Conservation (phyloP, 2,888 invertebrate species). For the Rhaphigaster nebulosa region DNA sequence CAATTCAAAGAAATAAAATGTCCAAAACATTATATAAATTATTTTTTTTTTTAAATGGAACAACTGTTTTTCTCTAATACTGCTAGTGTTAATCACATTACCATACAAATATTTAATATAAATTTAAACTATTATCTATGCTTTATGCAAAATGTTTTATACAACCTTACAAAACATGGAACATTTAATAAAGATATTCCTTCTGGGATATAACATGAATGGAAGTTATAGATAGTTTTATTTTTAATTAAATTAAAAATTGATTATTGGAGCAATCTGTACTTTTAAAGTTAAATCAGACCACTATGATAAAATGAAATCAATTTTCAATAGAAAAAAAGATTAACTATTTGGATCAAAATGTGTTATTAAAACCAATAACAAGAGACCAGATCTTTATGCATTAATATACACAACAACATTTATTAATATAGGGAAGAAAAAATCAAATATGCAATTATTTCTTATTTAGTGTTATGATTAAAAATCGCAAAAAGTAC, state of each 20-base stretch:
- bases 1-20: not conserved
- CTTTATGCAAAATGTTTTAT: constrained; percentile 34
- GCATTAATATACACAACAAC: not conserved
- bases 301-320: not conserved
- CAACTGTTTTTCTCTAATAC: constrained; percentile 19
- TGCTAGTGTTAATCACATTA: constrained; percentile 25
- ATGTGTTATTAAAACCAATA: not conserved
- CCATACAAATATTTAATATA: constrained; percentile 29
- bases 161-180: constrained; percentile 45
- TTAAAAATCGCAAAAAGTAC: too few species aligned
- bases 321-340: not conserved
- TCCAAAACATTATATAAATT: not conserved
- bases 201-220: not conserved
- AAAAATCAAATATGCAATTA: not conserved
- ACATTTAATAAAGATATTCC: constrained; percentile 39
- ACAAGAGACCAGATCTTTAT: not conserved
- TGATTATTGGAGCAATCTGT: not conserved
- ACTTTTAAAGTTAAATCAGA: not conserved
- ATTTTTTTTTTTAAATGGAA: constrained; percentile 1
- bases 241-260: not conserved
- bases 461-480: not conserved
- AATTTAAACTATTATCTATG: constrained; percentile 12
- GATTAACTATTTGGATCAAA: not conserved
- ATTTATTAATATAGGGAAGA: not conserved
- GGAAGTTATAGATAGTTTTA: not conserved